A percentile compares a stretch with the other conserved stretches of the same genome.
These are phyloP conservation scores for Zapornia atra DNA, from an alignment of 2,113 vertebrate genomes.

Conservation along the genomic window DNA sequence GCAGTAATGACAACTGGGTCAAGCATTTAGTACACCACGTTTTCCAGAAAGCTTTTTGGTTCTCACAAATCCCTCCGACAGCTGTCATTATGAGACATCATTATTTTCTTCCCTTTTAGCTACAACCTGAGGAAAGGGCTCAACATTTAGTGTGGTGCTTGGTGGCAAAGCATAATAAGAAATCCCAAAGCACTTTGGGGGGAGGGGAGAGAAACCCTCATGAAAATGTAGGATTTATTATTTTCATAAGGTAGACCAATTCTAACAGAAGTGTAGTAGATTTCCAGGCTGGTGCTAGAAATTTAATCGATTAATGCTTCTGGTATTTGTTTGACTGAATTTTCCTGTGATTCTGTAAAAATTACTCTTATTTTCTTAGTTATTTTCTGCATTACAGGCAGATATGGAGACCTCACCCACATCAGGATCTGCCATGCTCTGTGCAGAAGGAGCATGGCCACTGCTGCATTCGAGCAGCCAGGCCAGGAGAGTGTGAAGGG, in stretches of 20 bases:
- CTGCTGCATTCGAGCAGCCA: not conserved
- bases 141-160: not conserved
- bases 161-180: not conserved
- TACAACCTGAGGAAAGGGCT: not conserved
- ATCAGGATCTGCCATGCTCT: not conserved
- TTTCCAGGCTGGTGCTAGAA: slow-evolving; percentile 1
- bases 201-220: not conserved
- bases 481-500: not conserved
- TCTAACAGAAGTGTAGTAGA: not conserved
- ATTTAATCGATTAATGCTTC: slow-evolving; percentile 18
- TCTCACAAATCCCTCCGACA: not conserved
- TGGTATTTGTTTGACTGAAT: slow-evolving; percentile 25
- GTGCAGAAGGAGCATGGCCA: not conserved
- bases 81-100: slow-evolving; percentile 32
- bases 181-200: not conserved
- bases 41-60: not conserved
- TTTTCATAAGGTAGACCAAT: slow-evolving; percentile 51
- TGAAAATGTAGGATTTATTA: slow-evolving; percentile 60
- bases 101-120: slow-evolving; percentile 27
- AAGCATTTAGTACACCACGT: not conserved
- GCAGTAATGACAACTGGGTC: not conserved
- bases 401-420: not conserved
- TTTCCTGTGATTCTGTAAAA: slow-evolving; percentile 7
- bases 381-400: not conserved
- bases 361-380: not conserved